These are phyloP conservation scores for Caenorhabditis imperialis DNA, from an alignment of 2,888 invertebrate genomes.

Conservation along the genomic window DNA sequence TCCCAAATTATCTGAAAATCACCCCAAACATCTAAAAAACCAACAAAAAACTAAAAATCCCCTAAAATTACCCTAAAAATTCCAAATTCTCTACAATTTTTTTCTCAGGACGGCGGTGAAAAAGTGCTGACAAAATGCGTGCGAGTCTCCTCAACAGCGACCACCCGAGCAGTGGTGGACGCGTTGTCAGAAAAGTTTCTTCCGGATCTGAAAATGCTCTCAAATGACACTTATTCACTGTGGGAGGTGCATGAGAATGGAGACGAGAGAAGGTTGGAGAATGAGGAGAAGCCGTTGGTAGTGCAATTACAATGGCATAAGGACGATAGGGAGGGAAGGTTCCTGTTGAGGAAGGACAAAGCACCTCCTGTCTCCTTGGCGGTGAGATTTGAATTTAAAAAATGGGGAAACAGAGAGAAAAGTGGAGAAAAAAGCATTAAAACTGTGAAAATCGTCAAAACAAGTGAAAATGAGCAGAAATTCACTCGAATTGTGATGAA, in stretches of 20 bases:
- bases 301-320: conserved; percentile 99
- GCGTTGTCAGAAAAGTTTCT: conserved; percentile 98
- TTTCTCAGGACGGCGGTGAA: conserved; percentile 90
- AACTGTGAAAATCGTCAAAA: no score
- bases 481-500: no score
- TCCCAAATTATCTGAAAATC: no score
- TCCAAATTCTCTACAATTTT: no score
- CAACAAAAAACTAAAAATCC: conserved; percentile 1
- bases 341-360: conserved; percentile 84
- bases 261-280: conserved; percentile 90
- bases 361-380: conserved; percentile 55
- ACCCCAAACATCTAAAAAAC: no score
- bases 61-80: no score
- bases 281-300: conserved; percentile 93
- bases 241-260: conserved; percentile 86
- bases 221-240: conserved; percentile 83
- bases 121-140: conserved; percentile 99
- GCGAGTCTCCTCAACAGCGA: conserved; percentile 95
- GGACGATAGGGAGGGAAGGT: conserved; percentile 96
- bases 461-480: neutral
- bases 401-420: no score
- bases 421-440: no score
- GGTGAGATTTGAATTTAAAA: no score
- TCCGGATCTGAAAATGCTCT: conserved; percentile 97
- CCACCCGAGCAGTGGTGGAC: conserved; percentile 92